phyloP scores from a whole-genome alignment of 1,140 invertebrate genomes.

The Streblospio benedicti region DNA sequence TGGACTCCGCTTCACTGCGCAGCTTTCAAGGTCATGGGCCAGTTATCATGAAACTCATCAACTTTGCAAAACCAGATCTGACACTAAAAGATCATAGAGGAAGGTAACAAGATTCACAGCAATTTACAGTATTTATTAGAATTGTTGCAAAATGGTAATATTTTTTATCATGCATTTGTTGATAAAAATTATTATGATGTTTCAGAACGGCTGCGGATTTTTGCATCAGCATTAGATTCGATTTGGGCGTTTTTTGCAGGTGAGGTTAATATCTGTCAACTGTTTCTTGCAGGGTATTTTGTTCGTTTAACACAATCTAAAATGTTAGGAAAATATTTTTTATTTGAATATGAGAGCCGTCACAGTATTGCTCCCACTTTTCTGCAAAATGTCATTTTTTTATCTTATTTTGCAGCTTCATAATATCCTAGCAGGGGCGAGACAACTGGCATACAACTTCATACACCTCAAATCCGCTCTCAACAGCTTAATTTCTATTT shows the following conservation, averaged over 20 bases:
- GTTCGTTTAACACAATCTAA: neutral
- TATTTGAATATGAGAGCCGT: neutral
- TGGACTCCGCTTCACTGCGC: slow-evolving; percentile 43
- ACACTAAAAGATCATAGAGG: slow-evolving; percentile 30
- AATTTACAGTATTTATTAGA: neutral
- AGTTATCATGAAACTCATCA: slow-evolving; percentile 40
- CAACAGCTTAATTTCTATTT: too few relatives aligned
- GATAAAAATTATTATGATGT: neutral
- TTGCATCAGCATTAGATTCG: slow-evolving; percentile 41
- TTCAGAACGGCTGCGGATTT: slow-evolving; percentile 38
- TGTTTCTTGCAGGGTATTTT: neutral
- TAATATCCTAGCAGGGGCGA: too few relatives aligned
- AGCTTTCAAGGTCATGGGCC: slow-evolving; percentile 43
- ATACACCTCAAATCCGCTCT: too few relatives aligned
- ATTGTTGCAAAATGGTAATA: neutral
- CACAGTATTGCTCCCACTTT: too few relatives aligned
- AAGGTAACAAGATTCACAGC: slow-evolving; percentile 24
- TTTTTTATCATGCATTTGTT: neutral
- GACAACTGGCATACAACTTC: too few relatives aligned
- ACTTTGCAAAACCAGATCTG: slow-evolving; percentile 30
- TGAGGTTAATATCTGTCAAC: slow-evolving; percentile 12
- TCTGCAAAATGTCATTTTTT: too few relatives aligned
- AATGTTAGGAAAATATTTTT: neutral
- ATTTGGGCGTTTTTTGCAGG: slow-evolving; percentile 44
- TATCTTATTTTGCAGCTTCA: too few relatives aligned